A percentile compares a stretch with the other conserved stretches of the same genome.
Evolutionary conservation across 2,113 vertebrate species (phyloP).

Genomic region (Daphoenositta chrysoptera): DNA sequence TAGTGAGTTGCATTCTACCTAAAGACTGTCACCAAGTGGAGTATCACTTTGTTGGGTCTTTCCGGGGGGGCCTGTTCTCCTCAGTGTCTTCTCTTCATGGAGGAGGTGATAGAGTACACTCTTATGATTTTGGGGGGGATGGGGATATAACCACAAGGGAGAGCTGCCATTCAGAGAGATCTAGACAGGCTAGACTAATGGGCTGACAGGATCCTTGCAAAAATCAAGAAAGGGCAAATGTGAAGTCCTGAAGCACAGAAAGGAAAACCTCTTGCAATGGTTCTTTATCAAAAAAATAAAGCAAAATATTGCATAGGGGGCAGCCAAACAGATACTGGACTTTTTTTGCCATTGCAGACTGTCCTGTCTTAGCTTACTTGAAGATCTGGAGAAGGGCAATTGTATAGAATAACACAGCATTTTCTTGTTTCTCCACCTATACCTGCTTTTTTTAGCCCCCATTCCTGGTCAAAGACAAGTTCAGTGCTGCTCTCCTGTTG

Average conservation of each 20-base stretch:
- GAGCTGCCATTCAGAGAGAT: background rate
- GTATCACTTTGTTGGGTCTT: background rate
- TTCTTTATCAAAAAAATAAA: background rate
- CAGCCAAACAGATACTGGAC: background rate
- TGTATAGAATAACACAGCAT: background rate
- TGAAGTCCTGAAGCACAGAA: background rate
- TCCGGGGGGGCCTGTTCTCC: background rate
- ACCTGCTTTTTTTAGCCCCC: background rate
- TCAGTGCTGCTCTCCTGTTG: background rate
- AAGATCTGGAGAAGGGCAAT: background rate
- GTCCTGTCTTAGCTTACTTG: background rate
- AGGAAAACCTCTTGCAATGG: background rate
- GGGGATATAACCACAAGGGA: background rate
- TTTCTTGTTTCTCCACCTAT: background rate
- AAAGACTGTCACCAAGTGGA: background rate
- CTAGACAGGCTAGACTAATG: background rate
- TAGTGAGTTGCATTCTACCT: background rate
- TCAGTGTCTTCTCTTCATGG: background rate
- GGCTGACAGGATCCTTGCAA: background rate
- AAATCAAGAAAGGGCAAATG: background rate
- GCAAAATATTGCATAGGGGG: background rate
- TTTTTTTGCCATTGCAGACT: background rate
- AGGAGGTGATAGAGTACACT: background rate
- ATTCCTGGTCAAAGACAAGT: background rate
- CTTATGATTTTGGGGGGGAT: background rate